A percentile compares a stretch with the other conserved stretches of the same genome.
These are phyloP conservation scores for Indicator maculatus DNA, from an alignment of 2,113 vertebrate species.

Conservation along the genomic window DNA sequence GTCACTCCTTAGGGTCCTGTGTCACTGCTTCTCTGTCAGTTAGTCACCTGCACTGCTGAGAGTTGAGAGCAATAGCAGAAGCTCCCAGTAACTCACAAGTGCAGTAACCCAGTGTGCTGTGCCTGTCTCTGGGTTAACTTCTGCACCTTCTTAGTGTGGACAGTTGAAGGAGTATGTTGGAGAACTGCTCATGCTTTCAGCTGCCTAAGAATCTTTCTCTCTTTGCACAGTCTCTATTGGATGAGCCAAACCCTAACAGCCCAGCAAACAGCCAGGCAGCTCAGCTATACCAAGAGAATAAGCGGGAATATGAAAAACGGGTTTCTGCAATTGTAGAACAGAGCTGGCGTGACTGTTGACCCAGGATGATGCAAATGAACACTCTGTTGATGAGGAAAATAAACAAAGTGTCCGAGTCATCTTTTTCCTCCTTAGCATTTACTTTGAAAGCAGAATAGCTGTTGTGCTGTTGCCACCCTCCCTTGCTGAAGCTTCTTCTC, in stretches of 20 bases:
- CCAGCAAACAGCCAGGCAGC: conserved; percentile 99
- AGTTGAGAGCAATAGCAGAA: fast-evolving
- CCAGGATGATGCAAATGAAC: conserved; percentile 80
- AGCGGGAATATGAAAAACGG: conserved; percentile 97
- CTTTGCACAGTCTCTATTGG: conserved; percentile 90
- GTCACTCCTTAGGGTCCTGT: background rate
- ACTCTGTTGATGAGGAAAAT: conserved; percentile 84
- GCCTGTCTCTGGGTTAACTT: background rate
- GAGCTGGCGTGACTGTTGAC: conserved; percentile 99
- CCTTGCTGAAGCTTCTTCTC: conserved; percentile 81
- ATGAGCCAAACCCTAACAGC: conserved; percentile 98
- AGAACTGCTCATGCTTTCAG: fast-evolving
- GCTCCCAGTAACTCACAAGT: background rate
- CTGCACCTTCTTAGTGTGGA: fast-evolving
- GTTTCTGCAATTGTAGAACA: conserved; percentile 99
- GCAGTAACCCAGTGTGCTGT: fast-evolving
- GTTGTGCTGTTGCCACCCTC: conserved; percentile 87
- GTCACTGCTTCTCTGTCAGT: background rate
- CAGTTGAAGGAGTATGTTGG: background rate
- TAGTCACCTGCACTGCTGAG: background rate
- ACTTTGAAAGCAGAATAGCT: conserved; percentile 91
- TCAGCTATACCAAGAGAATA: conserved; percentile 99
- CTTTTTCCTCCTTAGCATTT: conserved; percentile 86
- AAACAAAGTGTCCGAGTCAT: conserved; percentile 82
- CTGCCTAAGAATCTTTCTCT: conserved; percentile 31